Base-by-base conservation (phyloP, 1,140 invertebrate species). In the Drosophila sproati region DNA sequence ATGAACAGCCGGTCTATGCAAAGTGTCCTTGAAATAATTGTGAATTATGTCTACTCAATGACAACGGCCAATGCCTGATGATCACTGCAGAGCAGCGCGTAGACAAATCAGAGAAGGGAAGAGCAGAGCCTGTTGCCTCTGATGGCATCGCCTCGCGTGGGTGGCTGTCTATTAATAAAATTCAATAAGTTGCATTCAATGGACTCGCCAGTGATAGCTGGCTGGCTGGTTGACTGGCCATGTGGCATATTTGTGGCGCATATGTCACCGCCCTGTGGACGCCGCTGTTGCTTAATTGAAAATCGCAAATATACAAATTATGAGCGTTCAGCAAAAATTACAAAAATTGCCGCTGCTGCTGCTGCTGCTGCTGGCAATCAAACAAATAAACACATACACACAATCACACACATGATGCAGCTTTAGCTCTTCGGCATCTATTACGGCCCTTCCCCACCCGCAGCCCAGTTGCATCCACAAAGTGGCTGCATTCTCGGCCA, bases 21-120 rank as follows among this genome's bases (percentile, higher is more conserved):
- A 83, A 86, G 82, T 91, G 89, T 91, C 89, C 89, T 91, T 91
- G 89, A 91, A 91, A 91, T 91, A 91, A 91, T 91, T 91, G 89
- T 91, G 83, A 91, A 91, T 91, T 91, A 91, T 91, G 82, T 87
- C 78, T 78, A 75, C 75, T 79, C 78, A 79, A 78, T 71, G 77
- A 50, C 60, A 61, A 61, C 77, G 73, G 61, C 31, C 43, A 55
- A n/a, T 39, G 59, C 12, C 8, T 29, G 43, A 7, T 54, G 52
- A 29, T 45, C 39, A 8, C 7, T 41, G 39, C 41, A 55, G 57
- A 31, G 20, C 20, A 12, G 20, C 34, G 20, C 20, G 20, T 1
- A 29, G 12, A 35, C 10, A 63, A 8, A 41, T 3, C 45, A 52
- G 63, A 28, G 12, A 20, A 64, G 59, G 52, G 51, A 7, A 35